A percentile compares a stretch with the other conserved stretches of the same genome.
Evolutionary conservation across 2,113 vertebrate species (phyloP).

Genomic region (Neopipo cinnamomea): DNA sequence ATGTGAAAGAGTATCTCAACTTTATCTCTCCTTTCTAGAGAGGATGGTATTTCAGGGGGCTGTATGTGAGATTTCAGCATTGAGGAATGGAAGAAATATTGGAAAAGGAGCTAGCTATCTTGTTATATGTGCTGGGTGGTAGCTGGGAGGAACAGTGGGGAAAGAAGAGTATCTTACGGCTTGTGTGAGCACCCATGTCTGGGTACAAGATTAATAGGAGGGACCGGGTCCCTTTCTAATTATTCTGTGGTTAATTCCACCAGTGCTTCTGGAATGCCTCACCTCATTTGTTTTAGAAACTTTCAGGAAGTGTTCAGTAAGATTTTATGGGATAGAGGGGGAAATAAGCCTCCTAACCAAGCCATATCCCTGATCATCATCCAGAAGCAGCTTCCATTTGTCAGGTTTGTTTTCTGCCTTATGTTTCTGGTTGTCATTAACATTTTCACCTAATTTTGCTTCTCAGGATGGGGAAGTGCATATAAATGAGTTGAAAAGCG

Average conservation of each 20-base stretch:
- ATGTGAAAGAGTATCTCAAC: too few relatives aligned
- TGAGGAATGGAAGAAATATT: not conserved
- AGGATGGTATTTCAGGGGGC: not conserved
- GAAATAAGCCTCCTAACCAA: not conserved
- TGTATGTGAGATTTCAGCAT: not conserved
- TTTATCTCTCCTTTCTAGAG: not conserved
- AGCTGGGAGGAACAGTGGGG: not conserved
- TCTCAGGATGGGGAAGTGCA: slow-evolving; percentile 90
- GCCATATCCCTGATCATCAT: not conserved
- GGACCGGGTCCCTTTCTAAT: not conserved
- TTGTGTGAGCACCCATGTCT: not conserved
- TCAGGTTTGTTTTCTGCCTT: not conserved
- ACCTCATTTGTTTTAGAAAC: not conserved
- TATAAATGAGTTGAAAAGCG: slow-evolving; percentile 79
- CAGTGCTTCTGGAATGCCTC: not conserved
- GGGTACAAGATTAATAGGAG: not conserved
- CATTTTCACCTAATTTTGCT: not conserved
- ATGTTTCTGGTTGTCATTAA: not conserved
- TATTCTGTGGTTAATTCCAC: not conserved
- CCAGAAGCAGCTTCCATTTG: not conserved
- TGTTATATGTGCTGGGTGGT: not conserved
- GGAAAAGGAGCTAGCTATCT: not conserved
- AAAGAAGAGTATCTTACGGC: not conserved
- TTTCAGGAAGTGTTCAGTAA: not conserved
- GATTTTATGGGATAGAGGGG: not conserved